phyloP scores from a whole-genome alignment of 1,140 invertebrate genomes.

The Zaprionus africanus region DNA sequence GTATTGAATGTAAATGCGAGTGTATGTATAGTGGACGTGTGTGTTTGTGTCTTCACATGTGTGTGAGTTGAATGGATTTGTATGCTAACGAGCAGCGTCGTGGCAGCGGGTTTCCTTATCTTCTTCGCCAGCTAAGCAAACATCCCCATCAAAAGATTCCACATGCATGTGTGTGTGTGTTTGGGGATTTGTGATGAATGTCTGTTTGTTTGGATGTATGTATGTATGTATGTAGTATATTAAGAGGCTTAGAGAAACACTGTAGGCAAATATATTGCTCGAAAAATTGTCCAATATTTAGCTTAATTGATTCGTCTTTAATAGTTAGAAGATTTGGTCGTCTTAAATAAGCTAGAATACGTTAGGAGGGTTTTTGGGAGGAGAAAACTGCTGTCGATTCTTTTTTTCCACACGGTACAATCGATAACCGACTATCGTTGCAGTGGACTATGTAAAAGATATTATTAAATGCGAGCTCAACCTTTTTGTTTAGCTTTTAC shows the following conservation, averaged over 20 bases:
- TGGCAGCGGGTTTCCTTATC: too few species aligned
- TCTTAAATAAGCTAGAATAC: slow-evolving; percentile 55
- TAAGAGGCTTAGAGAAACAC: slow-evolving; percentile 68
- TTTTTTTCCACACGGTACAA: background rate
- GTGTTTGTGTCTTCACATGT: slow-evolving; percentile 17
- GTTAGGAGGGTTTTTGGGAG: slow-evolving; percentile 31
- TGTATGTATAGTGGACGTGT: slow-evolving; percentile 23
- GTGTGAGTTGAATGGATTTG: slow-evolving; percentile 5
- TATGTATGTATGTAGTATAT: slow-evolving; percentile 29
- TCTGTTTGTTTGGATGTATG: slow-evolving; percentile 2
- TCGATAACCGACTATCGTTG: background rate
- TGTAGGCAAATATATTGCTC: slow-evolving; percentile 79
- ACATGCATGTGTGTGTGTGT: slow-evolving; percentile 1
- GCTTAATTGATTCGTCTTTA: slow-evolving; percentile 44
- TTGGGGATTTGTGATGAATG: slow-evolving; percentile 24
- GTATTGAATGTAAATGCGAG: slow-evolving; percentile 61
- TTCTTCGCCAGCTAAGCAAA: background rate
- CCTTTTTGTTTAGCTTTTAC: slow-evolving; percentile 58
- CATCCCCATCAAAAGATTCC: background rate
- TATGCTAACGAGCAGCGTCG: background rate
- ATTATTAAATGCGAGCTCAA: slow-evolving; percentile 75
- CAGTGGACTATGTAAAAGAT: slow-evolving; percentile 46
- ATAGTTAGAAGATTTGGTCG: slow-evolving; percentile 68
- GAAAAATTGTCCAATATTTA: slow-evolving; percentile 63
- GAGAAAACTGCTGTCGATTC: slow-evolving; percentile 33